Evolutionary conservation across 1,140 invertebrate genomes (phyloP).

Genomic region (Drosophila sp.): DNA sequence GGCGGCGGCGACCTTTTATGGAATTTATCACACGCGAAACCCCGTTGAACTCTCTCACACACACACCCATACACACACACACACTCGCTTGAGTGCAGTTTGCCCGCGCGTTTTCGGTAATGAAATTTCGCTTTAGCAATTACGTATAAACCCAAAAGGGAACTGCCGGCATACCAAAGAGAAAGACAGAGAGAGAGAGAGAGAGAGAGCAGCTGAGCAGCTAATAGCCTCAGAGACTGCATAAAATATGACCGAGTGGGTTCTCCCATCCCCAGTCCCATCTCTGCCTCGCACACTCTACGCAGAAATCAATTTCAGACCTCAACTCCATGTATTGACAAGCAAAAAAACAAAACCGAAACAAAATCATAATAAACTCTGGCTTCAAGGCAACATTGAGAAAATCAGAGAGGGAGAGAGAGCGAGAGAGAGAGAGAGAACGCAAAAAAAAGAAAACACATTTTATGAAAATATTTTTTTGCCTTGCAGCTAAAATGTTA

Average conservation of each 20-base stretch:
- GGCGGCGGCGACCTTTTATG: constrained; percentile 58
- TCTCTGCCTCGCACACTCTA: neutral
- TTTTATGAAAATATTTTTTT: constrained; percentile 64
- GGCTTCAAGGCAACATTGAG: constrained; percentile 3
- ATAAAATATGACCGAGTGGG: constrained; percentile 50
- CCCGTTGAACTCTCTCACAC: constrained; percentile 24
- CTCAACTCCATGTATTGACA: constrained; percentile 21
- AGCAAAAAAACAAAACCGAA: constrained; percentile 32
- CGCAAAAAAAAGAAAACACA: constrained; percentile 40
- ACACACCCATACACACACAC: too few species aligned
- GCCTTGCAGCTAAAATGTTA: constrained; percentile 73
- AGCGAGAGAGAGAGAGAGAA: constrained; percentile 9
- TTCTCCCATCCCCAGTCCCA: neutral
- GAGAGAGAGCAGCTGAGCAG: constrained; percentile 27
- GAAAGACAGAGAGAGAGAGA: constrained; percentile 1
- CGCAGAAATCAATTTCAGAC: constrained; percentile 56
- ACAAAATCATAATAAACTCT: constrained; percentile 28
- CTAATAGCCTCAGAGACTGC: constrained; percentile 58
- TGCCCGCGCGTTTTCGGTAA: constrained; percentile 52
- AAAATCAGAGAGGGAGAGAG: neutral
- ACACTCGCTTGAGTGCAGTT: constrained; percentile 21
- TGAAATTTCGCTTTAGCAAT: constrained; percentile 71
- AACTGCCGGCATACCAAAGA: constrained; percentile 23
- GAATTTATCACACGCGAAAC: constrained; percentile 70
- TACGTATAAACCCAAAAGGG: constrained; percentile 47